Percentiles rank a stretch among this genome's conserved stretches.
Conservation (phyloP, 1,140 invertebrate genomes). For the Ceratosolen solmsi region DNA sequence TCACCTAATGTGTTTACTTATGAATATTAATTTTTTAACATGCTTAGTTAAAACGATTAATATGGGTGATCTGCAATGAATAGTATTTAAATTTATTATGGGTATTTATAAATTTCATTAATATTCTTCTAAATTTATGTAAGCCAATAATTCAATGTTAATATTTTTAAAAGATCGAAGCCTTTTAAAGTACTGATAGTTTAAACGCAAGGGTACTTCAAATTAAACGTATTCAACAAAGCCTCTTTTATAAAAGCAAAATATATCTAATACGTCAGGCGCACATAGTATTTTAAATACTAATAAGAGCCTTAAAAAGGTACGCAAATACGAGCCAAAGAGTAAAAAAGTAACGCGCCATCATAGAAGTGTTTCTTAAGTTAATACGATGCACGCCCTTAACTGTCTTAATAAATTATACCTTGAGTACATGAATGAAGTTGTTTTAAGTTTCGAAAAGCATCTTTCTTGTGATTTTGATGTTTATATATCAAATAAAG, state of each 20-base stretch:
- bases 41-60: too few relatives aligned
- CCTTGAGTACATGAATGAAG: conserved; percentile 16
- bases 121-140: too few relatives aligned
- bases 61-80: too few relatives aligned
- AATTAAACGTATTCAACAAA: conserved; percentile 55
- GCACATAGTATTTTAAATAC: conserved; percentile 59
- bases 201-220: background rate
- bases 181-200: background rate
- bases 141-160: too few relatives aligned
- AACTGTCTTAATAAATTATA: conserved; percentile 71
- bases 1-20: too few relatives aligned
- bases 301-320: conserved; percentile 55
- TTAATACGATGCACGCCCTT: conserved; percentile 30
- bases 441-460: background rate
- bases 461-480: background rate
- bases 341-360: conserved; percentile 59
- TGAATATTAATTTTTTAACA: too few relatives aligned
- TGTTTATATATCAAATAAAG: background rate
- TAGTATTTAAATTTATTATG: too few relatives aligned
- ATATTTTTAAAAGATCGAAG: too few relatives aligned
- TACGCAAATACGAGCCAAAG: conserved; percentile 57
- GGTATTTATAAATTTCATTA: too few relatives aligned
- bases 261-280: conserved; percentile 65
- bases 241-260: conserved; percentile 66
- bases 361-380: conserved; percentile 57